Base-by-base conservation (phyloP, 2,888 invertebrate genomes). In the Magallana nippona region DNA sequence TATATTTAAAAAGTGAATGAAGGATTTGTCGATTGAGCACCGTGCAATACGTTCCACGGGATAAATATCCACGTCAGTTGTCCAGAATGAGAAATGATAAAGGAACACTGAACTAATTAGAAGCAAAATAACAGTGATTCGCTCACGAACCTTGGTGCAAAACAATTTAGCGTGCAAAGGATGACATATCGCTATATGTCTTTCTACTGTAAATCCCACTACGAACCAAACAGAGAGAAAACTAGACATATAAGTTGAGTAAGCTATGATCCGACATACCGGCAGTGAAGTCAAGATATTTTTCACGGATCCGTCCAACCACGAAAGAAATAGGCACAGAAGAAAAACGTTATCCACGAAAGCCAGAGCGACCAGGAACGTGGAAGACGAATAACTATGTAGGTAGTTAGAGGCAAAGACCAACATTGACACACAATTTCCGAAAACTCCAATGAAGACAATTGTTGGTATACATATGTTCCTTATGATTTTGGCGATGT, bases 211-310 rank as follows among this genome's bases (percentile, higher is more conserved):
- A 92, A 98, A 98, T 0, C 97, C 96, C 3, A 97, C 96, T 19
- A 97, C 97, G 86, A 97, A 95, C 97, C 97, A 98, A 0, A 97
- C 96, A 89, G 97, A 97, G 84, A 96, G 94, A 92, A 96, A 96
- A 91, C 96, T 96, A 84, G 96, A 96, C 84, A 97, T 95, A 90
- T 96, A 96, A 27, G 89, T 90, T 10, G 88, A 78, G 85, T 89
- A 92, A 15, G 90, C 87, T 2, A 92, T 83, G 1, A 88, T 55
- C 79, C 87, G 87, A 91, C 97, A 97, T 94, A 95, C 95, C 11
- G 95, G 95, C 17, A 95, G 27, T 93, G 94, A 79, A 44, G 83
- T 71, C 15, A 90, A 58, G 3, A 91, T 86, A 10, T 84, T 86
- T 15, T 87, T 82, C 27, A 87, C 82, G 44, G 89, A 84, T 1